phyloP scores from a whole-genome alignment of 2,113 vertebrate species.

The Deroptyus accipitrinus region DNA sequence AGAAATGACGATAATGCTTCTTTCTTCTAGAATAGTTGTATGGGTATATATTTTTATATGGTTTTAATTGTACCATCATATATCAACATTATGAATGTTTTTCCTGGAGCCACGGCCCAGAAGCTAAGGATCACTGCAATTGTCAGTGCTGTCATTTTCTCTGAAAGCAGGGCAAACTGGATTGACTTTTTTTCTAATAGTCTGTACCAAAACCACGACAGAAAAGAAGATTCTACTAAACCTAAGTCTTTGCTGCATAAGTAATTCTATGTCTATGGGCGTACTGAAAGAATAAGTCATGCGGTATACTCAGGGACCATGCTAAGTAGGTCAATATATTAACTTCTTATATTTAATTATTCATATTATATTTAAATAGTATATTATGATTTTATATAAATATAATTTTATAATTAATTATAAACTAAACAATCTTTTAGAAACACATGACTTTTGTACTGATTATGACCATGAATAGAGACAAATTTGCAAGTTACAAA shows the following conservation, averaged over 20 bases:
- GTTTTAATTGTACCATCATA: not conserved
- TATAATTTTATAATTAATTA: not conserved
- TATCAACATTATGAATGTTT: not conserved
- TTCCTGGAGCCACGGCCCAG: not conserved
- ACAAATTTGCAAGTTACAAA: not conserved
- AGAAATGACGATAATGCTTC: not conserved
- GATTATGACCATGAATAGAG: not conserved
- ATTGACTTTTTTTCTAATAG: not conserved
- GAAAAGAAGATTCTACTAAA: not conserved
- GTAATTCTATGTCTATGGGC: not conserved
- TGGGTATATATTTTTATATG: not conserved
- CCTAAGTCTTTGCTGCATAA: not conserved
- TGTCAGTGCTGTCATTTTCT: not conserved
- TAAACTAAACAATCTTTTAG: not conserved
- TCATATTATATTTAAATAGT: not conserved
- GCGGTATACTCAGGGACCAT: not conserved
- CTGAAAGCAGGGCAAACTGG: not conserved
- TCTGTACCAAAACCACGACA: not conserved
- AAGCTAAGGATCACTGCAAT: not conserved
- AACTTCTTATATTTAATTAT: not conserved
- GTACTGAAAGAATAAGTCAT: not conserved
- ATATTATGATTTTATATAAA: not conserved
- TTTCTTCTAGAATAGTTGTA: not conserved
- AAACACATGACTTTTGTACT: not conserved
- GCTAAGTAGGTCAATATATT: not conserved